Conservation (phyloP, 2,113 vertebrate species). For the Jaculus jaculus region DNA sequence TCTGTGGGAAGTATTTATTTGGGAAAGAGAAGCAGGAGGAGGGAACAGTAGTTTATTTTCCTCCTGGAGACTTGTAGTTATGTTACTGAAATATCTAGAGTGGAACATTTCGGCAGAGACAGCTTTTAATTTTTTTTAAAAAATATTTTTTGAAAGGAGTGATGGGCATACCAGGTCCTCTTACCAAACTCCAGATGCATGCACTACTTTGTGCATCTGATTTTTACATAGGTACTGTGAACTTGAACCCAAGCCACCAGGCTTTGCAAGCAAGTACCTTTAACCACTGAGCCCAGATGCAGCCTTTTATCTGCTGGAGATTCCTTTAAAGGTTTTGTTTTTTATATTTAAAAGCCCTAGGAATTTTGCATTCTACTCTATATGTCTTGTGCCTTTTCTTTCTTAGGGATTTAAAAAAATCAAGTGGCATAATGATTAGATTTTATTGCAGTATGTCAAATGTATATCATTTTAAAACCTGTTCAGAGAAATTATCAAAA, state of each 20-base stretch:
- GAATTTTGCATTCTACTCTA: not conserved
- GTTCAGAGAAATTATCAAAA: constrained; percentile 34
- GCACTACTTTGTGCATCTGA: too few relatives aligned
- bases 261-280: too few relatives aligned
- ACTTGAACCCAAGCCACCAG: too few relatives aligned
- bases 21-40: not conserved
- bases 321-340: not conserved
- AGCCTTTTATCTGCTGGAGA: not conserved
- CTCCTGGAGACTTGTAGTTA: not conserved
- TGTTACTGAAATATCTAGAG: not conserved
- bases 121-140: not conserved
- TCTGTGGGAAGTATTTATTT: not conserved
- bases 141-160: too few relatives aligned
- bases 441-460: not conserved
- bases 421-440: constrained; percentile 18
- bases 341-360: not conserved
- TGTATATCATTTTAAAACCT: not conserved
- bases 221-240: too few relatives aligned
- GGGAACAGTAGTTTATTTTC: not conserved
- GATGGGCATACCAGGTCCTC: too few relatives aligned
- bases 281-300: not conserved
- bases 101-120: not conserved
- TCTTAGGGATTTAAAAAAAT: constrained; percentile 21
- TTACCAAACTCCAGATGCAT: too few relatives aligned
- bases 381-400: not conserved